Conservation (phyloP, 2,888 invertebrate species). For the Dolichopus griseipennis region DNA sequence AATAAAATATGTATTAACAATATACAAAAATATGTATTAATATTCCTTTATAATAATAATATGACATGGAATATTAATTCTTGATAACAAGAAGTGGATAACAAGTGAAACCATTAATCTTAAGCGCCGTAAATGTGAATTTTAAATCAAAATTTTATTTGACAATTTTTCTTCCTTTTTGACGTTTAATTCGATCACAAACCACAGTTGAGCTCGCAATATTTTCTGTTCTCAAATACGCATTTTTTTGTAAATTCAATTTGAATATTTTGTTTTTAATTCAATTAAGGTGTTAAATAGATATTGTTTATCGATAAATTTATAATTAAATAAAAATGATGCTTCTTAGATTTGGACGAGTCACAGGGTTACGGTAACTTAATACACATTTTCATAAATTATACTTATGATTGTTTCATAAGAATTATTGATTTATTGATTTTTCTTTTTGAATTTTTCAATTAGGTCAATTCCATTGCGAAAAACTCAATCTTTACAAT, state of each 20-base stretch:
- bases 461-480: neutral
- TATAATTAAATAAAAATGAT: neutral
- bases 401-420: neutral
- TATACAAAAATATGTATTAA: too few relatives aligned
- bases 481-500: neutral
- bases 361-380: neutral
- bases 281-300: neutral
- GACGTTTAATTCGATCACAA: neutral
- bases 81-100: too few relatives aligned
- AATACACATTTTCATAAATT: too few relatives aligned
- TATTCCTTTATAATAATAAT: too few relatives aligned
- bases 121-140: too few relatives aligned
- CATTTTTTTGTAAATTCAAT: neutral
- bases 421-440: neutral
- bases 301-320: neutral
- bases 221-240: neutral
- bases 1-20: too few relatives aligned
- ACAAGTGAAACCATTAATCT: too few relatives aligned
- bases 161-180: neutral
- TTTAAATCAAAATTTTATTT: too few relatives aligned
- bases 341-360: neutral
- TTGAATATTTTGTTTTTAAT: neutral
- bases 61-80: too few relatives aligned
- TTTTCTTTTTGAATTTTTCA: neutral
- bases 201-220: neutral